phyloP scores from a whole-genome alignment of 2,113 vertebrate genomes.

The Platysteira castanea region DNA sequence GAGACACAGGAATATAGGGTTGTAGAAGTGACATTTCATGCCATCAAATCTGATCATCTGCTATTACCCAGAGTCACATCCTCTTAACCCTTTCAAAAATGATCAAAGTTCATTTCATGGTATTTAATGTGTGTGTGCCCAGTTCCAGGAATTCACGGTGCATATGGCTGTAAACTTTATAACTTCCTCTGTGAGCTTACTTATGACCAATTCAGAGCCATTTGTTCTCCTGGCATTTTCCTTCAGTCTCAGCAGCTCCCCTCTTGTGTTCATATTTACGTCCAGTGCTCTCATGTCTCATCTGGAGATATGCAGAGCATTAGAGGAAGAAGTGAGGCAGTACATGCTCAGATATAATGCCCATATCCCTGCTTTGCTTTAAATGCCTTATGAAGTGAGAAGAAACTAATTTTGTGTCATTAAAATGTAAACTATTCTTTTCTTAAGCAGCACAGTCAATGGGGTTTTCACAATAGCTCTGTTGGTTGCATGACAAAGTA shows the following conservation, averaged over 20 bases:
- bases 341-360: background rate
- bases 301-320: background rate
- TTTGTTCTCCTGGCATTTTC: background rate
- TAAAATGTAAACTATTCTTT: constrained; percentile 30
- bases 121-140: background rate
- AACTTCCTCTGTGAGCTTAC: background rate
- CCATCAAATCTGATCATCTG: background rate
- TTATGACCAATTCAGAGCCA: background rate
- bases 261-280: background rate
- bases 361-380: background rate
- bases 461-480: background rate
- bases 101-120: background rate
- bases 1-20: background rate
- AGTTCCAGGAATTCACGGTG: background rate
- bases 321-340: background rate
- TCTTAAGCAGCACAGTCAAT: background rate
- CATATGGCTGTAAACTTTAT: background rate
- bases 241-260: background rate
- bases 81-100: background rate
- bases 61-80: background rate
- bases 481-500: background rate
- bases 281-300: background rate
- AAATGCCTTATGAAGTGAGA: background rate
- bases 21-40: background rate
- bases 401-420: background rate